Percentiles rank a stretch among this genome's conserved stretches.
Evolutionary conservation across 2,888 invertebrate genomes (phyloP).

Genomic region (Drosophila yooni): DNA sequence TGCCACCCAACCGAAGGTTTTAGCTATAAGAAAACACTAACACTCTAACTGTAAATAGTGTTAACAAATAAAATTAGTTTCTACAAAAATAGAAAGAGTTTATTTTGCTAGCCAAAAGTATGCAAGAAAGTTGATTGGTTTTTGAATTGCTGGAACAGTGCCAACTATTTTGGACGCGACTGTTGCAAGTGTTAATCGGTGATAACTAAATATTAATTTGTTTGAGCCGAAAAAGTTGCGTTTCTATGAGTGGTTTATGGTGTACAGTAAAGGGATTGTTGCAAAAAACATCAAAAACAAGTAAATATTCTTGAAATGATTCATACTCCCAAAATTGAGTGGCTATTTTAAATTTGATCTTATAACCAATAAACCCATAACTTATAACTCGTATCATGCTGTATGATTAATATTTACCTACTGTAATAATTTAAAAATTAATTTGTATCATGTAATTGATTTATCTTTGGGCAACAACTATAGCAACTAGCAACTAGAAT

Average conservation of each 20-base stretch:
- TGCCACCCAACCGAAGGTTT: slow-evolving; percentile 76
- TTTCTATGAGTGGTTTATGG: not conserved
- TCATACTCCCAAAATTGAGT: not conserved
- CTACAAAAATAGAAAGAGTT: not conserved
- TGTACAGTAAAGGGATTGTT: not conserved
- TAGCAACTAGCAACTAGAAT: slow-evolving; percentile 19
- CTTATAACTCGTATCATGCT: not conserved
- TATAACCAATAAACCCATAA: not conserved
- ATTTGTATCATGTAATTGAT: slow-evolving; percentile 10
- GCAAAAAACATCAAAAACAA: not conserved
- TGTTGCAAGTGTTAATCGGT: slow-evolving; percentile 4
- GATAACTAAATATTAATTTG: not conserved
- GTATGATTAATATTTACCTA: too few relatives aligned
- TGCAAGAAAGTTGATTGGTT: slow-evolving; percentile 11
- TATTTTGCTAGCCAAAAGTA: slow-evolving; percentile 32
- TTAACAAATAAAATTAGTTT: slow-evolving; percentile 40
- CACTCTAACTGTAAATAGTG: slow-evolving; percentile 27
- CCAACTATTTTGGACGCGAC: slow-evolving; percentile 18
- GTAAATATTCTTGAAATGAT: not conserved
- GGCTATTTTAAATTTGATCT: not conserved
- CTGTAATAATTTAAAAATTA: not conserved
- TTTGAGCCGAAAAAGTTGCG: not conserved
- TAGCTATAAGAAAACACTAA: slow-evolving; percentile 31
- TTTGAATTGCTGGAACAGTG: not conserved
- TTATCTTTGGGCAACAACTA: slow-evolving; percentile 2